Base-by-base conservation (phyloP, 2,113 vertebrate species). In the Silurus glanis region DNA sequence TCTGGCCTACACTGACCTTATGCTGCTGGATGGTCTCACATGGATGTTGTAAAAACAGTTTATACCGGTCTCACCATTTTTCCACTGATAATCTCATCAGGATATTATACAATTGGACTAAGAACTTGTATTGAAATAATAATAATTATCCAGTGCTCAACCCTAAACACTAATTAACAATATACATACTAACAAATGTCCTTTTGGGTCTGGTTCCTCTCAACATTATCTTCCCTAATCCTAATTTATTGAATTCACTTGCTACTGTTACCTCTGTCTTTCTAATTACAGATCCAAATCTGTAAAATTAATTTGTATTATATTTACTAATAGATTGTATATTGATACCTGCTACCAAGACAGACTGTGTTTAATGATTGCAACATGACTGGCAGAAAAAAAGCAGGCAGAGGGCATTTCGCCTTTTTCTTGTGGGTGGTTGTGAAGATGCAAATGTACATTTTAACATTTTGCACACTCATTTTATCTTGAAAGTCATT, bases 381-480 rank as follows among this genome's bases (percentile, higher is more conserved):
- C 66, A 83, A 59, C 49, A 83, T 71, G 51, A 72, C 58, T 81
- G 56, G 53, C 67, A 83, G 53, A 13, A 83, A 37, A 56, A 72
- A 72, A 82, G 28, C 10, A 62, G 17, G 12, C 17, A 12, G 13
- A 72, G 45, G 62, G 17, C 81, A n/a, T 69, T 55, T 79, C 51
- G 19, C 45, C 17, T 71, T 49, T 23, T 66, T 51, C 56, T 47
- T 62, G 25, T 75, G n/a, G 47, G 47, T 69, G 64, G 82, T 71
- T 55, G 49, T 83, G 51, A 83, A 67, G 47, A 37, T 76, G 25
- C 62, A 61, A 51, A 23, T 67, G 61, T 55, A 82, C 37, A 61
- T 81, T 21, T 47, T 87, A 83, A 89, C 72, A 75, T 87, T 80
- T 62, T 80, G 79, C 56, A 62, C 21, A 56, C 78, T 45, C 9